phyloP scores from a whole-genome alignment of 2,113 vertebrate genomes.

The Leucosticte australis region DNA sequence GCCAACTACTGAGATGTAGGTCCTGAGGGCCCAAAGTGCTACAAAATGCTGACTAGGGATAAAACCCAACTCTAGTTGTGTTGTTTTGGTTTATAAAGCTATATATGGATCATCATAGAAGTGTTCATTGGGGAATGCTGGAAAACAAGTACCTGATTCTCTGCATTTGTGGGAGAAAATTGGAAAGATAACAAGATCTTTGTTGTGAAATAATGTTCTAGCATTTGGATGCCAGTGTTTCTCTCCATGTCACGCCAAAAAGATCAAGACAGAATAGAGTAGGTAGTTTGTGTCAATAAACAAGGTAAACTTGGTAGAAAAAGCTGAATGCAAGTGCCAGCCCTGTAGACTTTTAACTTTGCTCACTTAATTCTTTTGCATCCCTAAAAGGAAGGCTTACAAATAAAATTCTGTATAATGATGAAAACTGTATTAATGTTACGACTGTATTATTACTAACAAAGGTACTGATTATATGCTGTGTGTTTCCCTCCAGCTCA shows the following conservation, averaged over 20 bases:
- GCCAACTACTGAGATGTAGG: not conserved
- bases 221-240: not conserved
- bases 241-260: not conserved
- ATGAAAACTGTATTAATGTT: not conserved
- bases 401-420: not conserved
- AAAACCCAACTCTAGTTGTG: accelerated
- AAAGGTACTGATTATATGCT: not conserved
- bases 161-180: not conserved
- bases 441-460: not conserved
- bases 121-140: not conserved
- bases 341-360: not conserved
- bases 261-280: not conserved
- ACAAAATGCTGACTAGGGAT: not conserved
- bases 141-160: not conserved
- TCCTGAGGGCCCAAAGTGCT: not conserved
- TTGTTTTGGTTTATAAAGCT: not conserved
- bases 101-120: not conserved
- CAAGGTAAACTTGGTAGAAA: not conserved
- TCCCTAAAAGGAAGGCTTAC: not conserved
- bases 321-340: not conserved
- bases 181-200: not conserved
- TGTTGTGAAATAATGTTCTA: not conserved
- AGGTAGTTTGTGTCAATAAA: not conserved
- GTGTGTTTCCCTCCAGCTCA: not conserved
- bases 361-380: not conserved